These are phyloP conservation scores for Diarsia mendica DNA, from an alignment of 2,888 invertebrate species.

Conservation along the genomic window DNA sequence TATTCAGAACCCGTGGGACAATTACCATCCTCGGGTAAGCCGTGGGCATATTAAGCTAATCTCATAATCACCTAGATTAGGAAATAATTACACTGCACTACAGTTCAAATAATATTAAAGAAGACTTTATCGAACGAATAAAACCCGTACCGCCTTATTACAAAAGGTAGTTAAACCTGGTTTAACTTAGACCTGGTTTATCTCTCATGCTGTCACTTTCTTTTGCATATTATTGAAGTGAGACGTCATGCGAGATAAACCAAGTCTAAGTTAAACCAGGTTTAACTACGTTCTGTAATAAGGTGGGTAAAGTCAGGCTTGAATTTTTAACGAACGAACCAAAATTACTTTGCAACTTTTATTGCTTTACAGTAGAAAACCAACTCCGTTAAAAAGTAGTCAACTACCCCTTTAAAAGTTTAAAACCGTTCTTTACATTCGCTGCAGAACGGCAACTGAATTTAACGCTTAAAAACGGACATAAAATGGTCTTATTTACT, in stretches of 20 bases:
- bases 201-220: too few species aligned
- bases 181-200: too few species aligned
- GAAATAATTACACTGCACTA: not conserved
- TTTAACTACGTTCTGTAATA: too few species aligned
- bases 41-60: not conserved
- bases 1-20: too few species aligned
- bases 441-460: not conserved
- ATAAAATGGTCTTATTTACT: constrained; percentile 51
- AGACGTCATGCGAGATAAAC: too few species aligned
- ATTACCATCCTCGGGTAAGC: too few species aligned
- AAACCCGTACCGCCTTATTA: too few species aligned
- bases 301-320: not conserved
- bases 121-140: not conserved
- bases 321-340: not conserved
- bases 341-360: constrained; percentile 3
- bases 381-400: constrained; percentile 7
- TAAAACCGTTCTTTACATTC: not conserved
- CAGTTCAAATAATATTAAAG: not conserved
- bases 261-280: too few species aligned
- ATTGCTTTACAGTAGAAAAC: not conserved
- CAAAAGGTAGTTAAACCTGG: too few species aligned
- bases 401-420: not conserved
- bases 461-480: constrained; percentile 6
- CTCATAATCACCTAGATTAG: not conserved
- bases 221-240: too few species aligned